A percentile compares a stretch with the other conserved stretches of the same genome.
Evolutionary conservation across 2,113 vertebrate genomes (phyloP).

Genomic region (Erpornis zantholeuca): DNA sequence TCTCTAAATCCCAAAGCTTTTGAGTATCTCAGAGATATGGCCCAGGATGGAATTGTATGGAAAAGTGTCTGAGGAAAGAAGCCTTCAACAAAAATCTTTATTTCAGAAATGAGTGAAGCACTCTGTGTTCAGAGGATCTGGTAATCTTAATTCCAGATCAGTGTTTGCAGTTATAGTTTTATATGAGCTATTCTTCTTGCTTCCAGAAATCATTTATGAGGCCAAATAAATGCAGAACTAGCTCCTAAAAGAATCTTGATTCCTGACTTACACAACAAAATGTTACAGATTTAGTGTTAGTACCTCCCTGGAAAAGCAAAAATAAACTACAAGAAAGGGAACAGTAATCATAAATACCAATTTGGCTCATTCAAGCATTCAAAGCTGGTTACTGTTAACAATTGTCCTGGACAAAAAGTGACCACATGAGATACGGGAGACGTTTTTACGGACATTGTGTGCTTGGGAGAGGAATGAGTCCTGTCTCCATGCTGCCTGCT

Average conservation of each 20-base stretch:
- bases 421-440: not conserved
- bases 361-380: not conserved
- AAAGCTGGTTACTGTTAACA: not conserved
- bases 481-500: rapidly evolving
- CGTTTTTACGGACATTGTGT: not conserved
- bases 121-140: not conserved
- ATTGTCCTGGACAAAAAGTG: not conserved
- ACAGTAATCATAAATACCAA: not conserved
- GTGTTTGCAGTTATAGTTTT: slow-evolving; percentile 1
- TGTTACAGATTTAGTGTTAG: not conserved
- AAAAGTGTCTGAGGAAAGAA: not conserved
- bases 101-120: not conserved
- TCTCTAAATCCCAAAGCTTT: not conserved
- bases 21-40: not conserved
- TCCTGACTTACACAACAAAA: not conserved
- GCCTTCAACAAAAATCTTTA: not conserved
- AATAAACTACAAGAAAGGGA: not conserved
- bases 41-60: not conserved
- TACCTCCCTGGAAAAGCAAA: not conserved
- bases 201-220: not conserved
- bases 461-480: not conserved
- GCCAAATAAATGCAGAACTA: not conserved
- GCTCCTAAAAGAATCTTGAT: not conserved
- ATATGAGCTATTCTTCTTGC: not conserved
- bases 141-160: not conserved